Evolutionary conservation across 2,113 vertebrate genomes (phyloP).

Genomic region (Hirundichthys speculiger): DNA sequence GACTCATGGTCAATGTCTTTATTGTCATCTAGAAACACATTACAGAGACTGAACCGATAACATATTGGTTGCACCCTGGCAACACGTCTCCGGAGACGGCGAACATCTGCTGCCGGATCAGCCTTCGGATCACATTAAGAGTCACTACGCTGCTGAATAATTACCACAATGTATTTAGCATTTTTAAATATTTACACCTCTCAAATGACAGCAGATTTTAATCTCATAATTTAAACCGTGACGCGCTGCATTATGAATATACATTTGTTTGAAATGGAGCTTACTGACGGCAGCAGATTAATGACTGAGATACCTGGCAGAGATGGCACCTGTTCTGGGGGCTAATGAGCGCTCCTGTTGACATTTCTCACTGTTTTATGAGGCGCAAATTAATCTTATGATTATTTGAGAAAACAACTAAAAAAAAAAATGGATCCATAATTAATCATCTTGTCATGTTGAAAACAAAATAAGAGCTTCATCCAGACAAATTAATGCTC

Average conservation of each 20-base stretch:
- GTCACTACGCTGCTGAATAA: neutral
- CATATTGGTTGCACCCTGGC: conserved; percentile 42
- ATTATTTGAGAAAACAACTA: too few relatives aligned
- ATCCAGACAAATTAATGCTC: too few relatives aligned
- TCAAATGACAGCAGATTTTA: neutral
- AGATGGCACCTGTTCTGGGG: too few relatives aligned
- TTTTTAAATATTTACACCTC: neutral
- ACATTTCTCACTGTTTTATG: too few relatives aligned
- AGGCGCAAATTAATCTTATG: too few relatives aligned
- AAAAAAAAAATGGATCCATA: too few relatives aligned
- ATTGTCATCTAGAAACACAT: conserved; percentile 91
- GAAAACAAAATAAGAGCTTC: too few relatives aligned
- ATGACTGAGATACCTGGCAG: too few relatives aligned
- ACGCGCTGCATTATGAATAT: neutral
- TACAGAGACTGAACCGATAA: conserved; percentile 80
- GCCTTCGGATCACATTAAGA: neutral
- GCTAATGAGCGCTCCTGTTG: too few relatives aligned
- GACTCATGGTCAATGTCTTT: conserved; percentile 98
- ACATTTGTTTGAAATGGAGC: neutral
- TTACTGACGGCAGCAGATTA: too few relatives aligned
- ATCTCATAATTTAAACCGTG: neutral
- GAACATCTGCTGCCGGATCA: conserved; percentile 5
- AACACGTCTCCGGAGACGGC: conserved; percentile 10
- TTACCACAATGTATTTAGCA: neutral
- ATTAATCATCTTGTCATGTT: too few relatives aligned